Conservation (phyloP, 35 echinoderm and acorn worm species). For the Heliocidaris tuberculata region DNA sequence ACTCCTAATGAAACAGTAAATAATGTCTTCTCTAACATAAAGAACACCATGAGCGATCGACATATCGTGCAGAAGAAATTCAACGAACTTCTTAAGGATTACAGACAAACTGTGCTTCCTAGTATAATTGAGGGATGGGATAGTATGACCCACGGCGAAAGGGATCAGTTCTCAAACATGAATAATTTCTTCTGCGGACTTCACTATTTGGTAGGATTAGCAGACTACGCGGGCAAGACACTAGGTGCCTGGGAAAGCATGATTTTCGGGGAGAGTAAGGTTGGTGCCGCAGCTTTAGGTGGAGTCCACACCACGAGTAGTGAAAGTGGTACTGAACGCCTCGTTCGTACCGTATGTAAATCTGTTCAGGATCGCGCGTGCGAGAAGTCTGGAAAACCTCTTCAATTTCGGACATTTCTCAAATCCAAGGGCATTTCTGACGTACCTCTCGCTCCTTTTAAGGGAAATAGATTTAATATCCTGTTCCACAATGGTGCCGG, state of each 20-base stretch:
- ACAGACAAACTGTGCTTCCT: constrained; percentile 51
- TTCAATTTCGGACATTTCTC: constrained; percentile 60
- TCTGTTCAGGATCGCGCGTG: constrained; percentile 48
- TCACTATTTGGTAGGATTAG: constrained; percentile 79
- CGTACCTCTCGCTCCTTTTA: constrained; percentile 65
- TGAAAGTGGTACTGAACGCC: constrained; percentile 67
- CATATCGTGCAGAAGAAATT: constrained; percentile 72
- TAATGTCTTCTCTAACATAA: constrained; percentile 49
- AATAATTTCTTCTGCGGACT: constrained; percentile 85
- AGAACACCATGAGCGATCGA: constrained; percentile 74
- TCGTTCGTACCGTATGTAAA: constrained; percentile 65
- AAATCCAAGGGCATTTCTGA: neutral
- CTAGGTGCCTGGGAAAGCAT: constrained; percentile 66
- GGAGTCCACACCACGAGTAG: neutral
- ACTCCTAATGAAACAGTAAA: constrained; percentile 28
- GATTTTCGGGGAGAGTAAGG: constrained; percentile 50
- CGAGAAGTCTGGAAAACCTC: constrained; percentile 59
- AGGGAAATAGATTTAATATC: constrained; percentile 76
- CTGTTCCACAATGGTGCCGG: constrained; percentile 80
- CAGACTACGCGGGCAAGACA: constrained; percentile 52
- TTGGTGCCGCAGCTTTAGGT: constrained; percentile 20
- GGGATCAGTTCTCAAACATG: constrained; percentile 37
- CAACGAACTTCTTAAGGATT: constrained; percentile 62
- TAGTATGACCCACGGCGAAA: constrained; percentile 38
- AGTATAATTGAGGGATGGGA: constrained; percentile 58